These are phyloP conservation scores for Helobdella robusta DNA, from an alignment of 2,888 invertebrate species.

Conservation along the genomic window DNA sequence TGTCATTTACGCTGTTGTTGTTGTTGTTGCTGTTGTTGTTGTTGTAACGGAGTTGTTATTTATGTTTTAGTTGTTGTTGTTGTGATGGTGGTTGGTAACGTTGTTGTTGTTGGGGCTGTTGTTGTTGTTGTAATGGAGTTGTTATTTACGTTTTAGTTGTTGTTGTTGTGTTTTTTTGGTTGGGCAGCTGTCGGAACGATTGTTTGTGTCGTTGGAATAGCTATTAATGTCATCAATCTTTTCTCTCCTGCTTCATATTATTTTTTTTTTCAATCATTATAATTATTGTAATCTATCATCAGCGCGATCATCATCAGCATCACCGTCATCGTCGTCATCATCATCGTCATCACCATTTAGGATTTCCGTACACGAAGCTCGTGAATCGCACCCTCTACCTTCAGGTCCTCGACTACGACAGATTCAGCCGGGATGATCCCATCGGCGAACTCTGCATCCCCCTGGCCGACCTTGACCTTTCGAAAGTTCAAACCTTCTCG, in stretches of 20 bases:
- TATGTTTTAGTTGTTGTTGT: too few species aligned
- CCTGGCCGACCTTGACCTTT: slow-evolving; percentile 41
- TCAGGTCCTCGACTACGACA: slow-evolving; percentile 47
- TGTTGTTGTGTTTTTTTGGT: too few species aligned
- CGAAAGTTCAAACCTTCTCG: slow-evolving; percentile 44
- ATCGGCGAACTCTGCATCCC: slow-evolving; percentile 36
- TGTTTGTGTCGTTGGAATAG: too few species aligned
- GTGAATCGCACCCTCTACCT: slow-evolving; percentile 46
- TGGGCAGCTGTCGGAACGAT: too few species aligned
- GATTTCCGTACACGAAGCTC: slow-evolving; percentile 48
- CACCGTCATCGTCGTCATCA: slow-evolving; percentile 21
- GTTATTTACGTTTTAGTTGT: too few species aligned
- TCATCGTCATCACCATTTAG: slow-evolving; percentile 33
- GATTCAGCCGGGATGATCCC: slow-evolving; percentile 37
- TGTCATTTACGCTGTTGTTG: too few species aligned
- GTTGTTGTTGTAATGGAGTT: too few species aligned
- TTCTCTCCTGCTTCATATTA: neutral
- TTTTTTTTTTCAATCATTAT: neutral
- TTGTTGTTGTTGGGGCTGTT: too few species aligned
- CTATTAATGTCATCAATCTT: neutral
- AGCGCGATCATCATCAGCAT: slow-evolving; percentile 24
- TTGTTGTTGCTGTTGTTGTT: too few species aligned
- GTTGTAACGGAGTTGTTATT: too few species aligned
- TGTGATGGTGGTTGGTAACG: too few species aligned
- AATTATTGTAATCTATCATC: slow-evolving; percentile 19